phyloP scores from a whole-genome alignment of 2,888 invertebrate species.

The Ormyrus nitidulus region DNA sequence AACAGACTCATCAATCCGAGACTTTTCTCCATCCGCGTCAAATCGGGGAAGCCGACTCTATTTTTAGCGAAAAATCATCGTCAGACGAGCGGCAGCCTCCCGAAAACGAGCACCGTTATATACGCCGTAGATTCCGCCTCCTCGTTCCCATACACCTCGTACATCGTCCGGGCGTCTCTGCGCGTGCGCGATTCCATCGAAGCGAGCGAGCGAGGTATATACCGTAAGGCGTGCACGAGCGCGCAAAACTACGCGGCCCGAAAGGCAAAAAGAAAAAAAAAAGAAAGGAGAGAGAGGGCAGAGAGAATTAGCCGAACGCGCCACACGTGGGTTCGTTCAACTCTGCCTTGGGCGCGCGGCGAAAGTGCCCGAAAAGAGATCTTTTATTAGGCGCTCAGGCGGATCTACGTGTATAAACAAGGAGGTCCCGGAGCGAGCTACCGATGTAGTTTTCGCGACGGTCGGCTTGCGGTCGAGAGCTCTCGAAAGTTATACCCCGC shows the following conservation, averaged over 20 bases:
- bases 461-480: background rate
- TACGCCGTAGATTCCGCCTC: too few relatives aligned
- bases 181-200: constrained; percentile 19
- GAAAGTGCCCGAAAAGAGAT: constrained; percentile 41
- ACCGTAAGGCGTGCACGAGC: background rate
- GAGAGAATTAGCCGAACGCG: constrained; percentile 67
- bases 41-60: too few relatives aligned
- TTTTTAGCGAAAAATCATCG: too few relatives aligned
- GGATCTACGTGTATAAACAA: too few relatives aligned
- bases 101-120: too few relatives aligned
- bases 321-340: constrained; percentile 72
- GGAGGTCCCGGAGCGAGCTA: background rate
- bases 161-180: background rate
- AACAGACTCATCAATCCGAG: too few relatives aligned
- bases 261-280: background rate
- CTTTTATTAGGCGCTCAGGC: constrained; percentile 29
- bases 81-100: too few relatives aligned
- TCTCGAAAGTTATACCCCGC: background rate
- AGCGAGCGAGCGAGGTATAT: background rate
- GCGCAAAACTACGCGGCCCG: background rate
- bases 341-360: constrained; percentile 57
- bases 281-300: constrained; percentile 21
- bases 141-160: too few relatives aligned
- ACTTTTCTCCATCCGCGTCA: too few relatives aligned
- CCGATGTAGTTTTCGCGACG: background rate